Evolutionary conservation across 2,797 vertebrate species (phyloP).

Genomic region (Macropus fuliginosus): DNA sequence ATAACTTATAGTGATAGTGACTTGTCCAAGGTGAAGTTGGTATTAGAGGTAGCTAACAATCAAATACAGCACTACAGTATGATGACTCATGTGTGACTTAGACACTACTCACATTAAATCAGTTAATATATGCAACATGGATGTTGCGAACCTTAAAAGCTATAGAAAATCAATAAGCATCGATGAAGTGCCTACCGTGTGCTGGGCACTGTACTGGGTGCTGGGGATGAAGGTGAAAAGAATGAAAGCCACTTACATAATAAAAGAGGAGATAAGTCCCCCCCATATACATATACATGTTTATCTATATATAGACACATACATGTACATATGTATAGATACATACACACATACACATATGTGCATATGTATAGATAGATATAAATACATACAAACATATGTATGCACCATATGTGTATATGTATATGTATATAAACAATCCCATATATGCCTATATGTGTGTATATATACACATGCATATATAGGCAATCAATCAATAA

Average conservation of each 20-base stretch:
- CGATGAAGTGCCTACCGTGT: not conserved
- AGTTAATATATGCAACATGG: not conserved
- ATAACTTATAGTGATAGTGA: not conserved
- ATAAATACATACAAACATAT: not conserved
- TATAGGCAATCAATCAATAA: not conserved
- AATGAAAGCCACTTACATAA: not conserved
- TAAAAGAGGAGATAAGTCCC: not conserved
- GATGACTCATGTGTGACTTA: not conserved
- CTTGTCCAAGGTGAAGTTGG: not conserved
- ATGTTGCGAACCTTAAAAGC: not conserved
- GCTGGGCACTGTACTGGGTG: not conserved
- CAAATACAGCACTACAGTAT: not conserved
- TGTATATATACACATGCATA: not conserved
- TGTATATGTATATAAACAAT: too few relatives aligned
- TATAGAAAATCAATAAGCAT: not conserved
- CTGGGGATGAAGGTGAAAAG: not conserved
- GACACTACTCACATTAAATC: conserved; percentile 21
- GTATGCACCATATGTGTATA: not conserved
- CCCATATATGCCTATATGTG: too few relatives aligned
- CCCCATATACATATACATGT: too few relatives aligned
- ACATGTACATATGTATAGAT: too few relatives aligned
- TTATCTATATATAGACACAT: too few relatives aligned
- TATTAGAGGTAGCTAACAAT: not conserved
- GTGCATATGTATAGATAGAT: too few relatives aligned
- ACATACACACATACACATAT: too few relatives aligned